Percentiles rank a stretch among this genome's conserved stretches.
These are phyloP conservation scores for Prenolepis imparis DNA, from an alignment of 2,888 invertebrate species.

Conservation along the genomic window DNA sequence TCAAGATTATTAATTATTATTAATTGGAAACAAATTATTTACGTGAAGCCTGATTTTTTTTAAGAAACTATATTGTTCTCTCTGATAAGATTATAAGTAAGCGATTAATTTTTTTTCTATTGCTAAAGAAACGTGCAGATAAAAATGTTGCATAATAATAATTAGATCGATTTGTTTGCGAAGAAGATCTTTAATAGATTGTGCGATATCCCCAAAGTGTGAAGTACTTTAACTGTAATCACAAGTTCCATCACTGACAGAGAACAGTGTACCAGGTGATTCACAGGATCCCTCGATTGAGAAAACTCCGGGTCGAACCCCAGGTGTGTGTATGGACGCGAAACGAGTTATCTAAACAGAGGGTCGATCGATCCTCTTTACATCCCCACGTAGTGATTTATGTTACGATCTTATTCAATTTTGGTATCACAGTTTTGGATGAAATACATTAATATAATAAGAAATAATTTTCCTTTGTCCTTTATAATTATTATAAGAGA, in stretches of 20 bases:
- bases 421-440: not conserved
- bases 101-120: not conserved
- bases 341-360: conserved; percentile 28
- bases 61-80: not conserved
- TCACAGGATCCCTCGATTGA: not conserved
- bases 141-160: not conserved
- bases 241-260: not conserved
- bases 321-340: conserved; percentile 10
- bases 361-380: not conserved
- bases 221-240: not conserved
- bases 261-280: not conserved
- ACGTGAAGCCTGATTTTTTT: not conserved
- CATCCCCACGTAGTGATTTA: not conserved
- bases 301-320: conserved; percentile 5
- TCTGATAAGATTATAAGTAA: not conserved
- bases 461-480: not conserved
- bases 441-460: not conserved
- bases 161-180: not conserved
- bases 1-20: too few relatives aligned
- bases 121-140: not conserved
- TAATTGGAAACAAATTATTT: not conserved
- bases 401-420: not conserved
- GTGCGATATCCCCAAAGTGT: not conserved
- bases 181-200: not conserved
- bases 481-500: not conserved